phyloP scores from a whole-genome alignment of 2,113 vertebrate species.

The Phyllostomus hastatus region DNA sequence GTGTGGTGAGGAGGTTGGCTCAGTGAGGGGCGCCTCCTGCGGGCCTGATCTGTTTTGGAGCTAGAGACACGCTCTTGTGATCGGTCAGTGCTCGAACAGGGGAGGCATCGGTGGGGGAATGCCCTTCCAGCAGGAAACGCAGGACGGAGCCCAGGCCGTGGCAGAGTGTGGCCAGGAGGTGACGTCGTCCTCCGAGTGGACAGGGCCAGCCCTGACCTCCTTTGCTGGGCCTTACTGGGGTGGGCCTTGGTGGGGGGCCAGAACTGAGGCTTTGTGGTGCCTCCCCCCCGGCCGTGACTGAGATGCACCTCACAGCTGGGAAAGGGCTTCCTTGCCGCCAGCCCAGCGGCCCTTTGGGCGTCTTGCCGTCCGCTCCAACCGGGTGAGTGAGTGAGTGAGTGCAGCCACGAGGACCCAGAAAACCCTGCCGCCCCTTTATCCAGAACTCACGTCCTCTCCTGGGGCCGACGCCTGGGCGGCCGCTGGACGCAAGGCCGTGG shows the following conservation, averaged over 20 bases:
- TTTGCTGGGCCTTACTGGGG: not conserved
- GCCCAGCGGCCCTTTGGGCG: too few species aligned
- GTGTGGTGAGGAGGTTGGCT: not conserved
- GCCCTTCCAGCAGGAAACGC: not conserved
- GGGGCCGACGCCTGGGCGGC: not conserved
- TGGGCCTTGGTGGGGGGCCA: not conserved
- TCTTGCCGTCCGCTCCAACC: not conserved
- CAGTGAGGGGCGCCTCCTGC: not conserved
- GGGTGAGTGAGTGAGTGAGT: accelerated
- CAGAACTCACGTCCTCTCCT: too few species aligned
- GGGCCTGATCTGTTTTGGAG: not conserved
- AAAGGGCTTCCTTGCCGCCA: not conserved
- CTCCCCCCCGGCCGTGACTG: not conserved
- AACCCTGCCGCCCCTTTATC: not conserved
- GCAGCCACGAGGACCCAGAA: not conserved
- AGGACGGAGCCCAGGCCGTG: not conserved
- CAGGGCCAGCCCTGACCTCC: not conserved
- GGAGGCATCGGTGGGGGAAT: not conserved
- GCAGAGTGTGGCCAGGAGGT: not conserved
- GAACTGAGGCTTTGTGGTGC: too few species aligned
- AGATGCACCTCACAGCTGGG: not conserved
- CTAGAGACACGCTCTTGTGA: not conserved
- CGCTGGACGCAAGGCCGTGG: not conserved
- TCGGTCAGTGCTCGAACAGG: not conserved
- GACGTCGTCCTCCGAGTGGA: not conserved